phyloP scores from a whole-genome alignment of 2,888 invertebrate species.

The Leptopilina syphax region DNA sequence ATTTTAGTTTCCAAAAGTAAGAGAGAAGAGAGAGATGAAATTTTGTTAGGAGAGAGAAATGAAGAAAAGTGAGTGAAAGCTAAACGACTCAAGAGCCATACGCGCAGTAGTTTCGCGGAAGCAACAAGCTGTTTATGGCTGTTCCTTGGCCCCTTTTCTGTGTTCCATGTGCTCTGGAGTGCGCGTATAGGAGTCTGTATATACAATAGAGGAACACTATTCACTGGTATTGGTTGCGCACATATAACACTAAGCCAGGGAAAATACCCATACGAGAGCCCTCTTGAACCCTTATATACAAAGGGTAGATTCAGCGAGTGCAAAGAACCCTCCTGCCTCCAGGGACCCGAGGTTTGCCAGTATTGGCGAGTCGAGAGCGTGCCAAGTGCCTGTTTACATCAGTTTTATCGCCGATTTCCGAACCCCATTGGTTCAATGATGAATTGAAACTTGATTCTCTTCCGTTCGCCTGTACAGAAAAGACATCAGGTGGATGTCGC shows the following conservation, averaged over 20 bases:
- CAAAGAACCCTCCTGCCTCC: constrained; percentile 63
- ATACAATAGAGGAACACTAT: neutral
- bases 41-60: neutral
- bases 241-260: neutral
- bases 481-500: constrained; percentile 9
- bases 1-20: neutral
- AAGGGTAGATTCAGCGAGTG: constrained; percentile 63
- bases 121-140: constrained; percentile 76
- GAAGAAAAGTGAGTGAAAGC: neutral
- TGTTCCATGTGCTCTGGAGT: neutral
- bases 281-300: constrained; percentile 36
- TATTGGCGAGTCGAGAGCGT: constrained; percentile 65
- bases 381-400: constrained; percentile 74
- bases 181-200: neutral
- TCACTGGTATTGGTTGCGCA: neutral
- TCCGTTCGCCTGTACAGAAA: constrained; percentile 14
- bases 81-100: constrained; percentile 50
- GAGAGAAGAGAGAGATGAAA: constrained; percentile 18
- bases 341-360: constrained; percentile 59
- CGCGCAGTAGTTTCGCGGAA: constrained; percentile 67
- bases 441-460: constrained; percentile 36
- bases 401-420: constrained; percentile 74
- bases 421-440: constrained; percentile 61
- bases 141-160: constrained; percentile 59
- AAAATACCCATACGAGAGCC: constrained; percentile 36